phyloP scores from a whole-genome alignment of 2,888 invertebrate species.

The Mythimna ferrago region DNA sequence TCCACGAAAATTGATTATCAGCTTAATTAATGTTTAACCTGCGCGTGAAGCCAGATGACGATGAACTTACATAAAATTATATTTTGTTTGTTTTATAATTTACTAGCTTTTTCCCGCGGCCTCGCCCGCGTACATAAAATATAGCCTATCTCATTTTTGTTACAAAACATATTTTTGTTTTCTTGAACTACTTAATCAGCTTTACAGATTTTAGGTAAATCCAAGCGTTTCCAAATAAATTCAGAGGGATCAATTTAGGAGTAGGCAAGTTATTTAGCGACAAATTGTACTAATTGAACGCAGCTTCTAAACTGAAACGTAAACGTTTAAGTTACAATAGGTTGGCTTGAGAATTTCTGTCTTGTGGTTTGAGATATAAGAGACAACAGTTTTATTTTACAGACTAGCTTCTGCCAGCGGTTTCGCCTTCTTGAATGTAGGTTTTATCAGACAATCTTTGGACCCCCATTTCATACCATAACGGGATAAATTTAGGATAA shows the following conservation, averaged over 20 bases:
- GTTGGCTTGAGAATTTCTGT: constrained; percentile 1
- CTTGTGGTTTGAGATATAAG: constrained; percentile 9
- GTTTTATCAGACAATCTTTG: no score
- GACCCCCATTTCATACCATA: no score
- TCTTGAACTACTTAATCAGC: background rate
- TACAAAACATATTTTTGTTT: background rate
- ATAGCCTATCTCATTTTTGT: no score
- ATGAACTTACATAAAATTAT: background rate
- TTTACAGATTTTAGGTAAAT: background rate
- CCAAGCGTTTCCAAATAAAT: background rate
- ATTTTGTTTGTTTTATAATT: background rate
- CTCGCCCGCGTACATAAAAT: no score
- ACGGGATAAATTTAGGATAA: no score
- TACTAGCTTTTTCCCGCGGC: no score
- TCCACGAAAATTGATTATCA: constrained; percentile 12
- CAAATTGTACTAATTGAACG: constrained; percentile 40
- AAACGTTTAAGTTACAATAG: constrained; percentile 12
- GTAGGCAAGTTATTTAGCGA: constrained; percentile 8
- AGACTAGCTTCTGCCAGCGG: no score
- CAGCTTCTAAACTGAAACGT: constrained; percentile 7
- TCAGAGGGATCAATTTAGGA: background rate
- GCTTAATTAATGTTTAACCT: constrained; percentile 15
- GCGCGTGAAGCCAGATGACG: background rate
- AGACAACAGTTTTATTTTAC: background rate
- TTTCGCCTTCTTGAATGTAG: no score